Base-by-base conservation (phyloP, 1,140 invertebrate species). In the Musca domestica region DNA sequence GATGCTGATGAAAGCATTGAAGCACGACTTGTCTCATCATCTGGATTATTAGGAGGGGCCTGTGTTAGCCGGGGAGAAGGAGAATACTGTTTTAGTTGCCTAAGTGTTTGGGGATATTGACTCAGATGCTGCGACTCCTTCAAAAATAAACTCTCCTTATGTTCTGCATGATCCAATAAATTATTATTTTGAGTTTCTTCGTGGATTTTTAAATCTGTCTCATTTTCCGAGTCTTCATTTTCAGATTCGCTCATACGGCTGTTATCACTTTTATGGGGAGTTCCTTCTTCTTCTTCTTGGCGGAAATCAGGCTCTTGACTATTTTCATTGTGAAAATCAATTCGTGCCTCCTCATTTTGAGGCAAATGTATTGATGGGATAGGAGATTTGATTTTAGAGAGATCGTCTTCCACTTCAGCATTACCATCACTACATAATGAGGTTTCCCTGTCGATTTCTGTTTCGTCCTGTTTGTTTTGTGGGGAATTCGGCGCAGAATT, bases 1-100 rank as follows among this genome's bases (percentile, higher is more conserved):
- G 67, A 64, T 15, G n/a, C 22, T 2, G 41, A 22, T 12, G 69
- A 67, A 10, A 56, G 48, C 22, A 70, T 14, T 17, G 69, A 69
- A 12, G 65, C 64, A 27, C 66, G 56, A 25, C 69, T 70, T 3
- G 23, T 49, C 56, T 70, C 69, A 49, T 64, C 56, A 22, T 66
- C 68, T n/a, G 17, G 15, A 46, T 25, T 20, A 34, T 14, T 27
- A 17, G 17, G 2, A 51, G 22, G 2, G 17, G 22, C 9, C 17
- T 17, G 22, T 17, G 34, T 5, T 41, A 41, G 12, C 2, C 12
- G 34, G 12, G 34, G 34, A 41, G 34, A 41, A 2, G 4, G 34
- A 10, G 6, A 7, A 41, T 41, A 12, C 12, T 5, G 34, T 12
- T 41, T 2, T 12, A 10, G 5, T 41, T 41, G 34, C 34, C 34